Evolutionary conservation across 2,113 vertebrate genomes (phyloP).

Genomic region (Psilopsiagon aymara): DNA sequence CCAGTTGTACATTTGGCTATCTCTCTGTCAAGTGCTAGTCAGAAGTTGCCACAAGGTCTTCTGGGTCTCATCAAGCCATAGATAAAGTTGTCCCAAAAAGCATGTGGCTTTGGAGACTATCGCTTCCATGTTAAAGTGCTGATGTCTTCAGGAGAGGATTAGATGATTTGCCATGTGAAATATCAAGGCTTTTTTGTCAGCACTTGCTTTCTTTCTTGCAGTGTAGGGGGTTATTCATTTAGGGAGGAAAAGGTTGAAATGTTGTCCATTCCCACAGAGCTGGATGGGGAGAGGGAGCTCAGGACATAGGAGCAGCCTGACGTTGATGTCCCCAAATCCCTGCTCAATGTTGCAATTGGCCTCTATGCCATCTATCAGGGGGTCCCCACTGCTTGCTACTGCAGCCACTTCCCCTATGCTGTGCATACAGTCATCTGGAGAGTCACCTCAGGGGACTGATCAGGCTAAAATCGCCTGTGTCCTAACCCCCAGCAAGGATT

Average conservation of each 20-base stretch:
- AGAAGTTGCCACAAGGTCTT: background rate
- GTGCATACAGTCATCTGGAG: background rate
- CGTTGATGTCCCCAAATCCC: fast-evolving
- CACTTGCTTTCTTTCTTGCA: background rate
- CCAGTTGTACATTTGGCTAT: background rate
- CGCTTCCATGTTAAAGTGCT: background rate
- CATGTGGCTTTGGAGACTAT: background rate
- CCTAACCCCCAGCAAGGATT: background rate
- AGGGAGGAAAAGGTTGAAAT: background rate
- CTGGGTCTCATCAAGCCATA: background rate
- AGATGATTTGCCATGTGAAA: background rate
- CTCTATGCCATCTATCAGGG: background rate
- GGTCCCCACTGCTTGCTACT: background rate
- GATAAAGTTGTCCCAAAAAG: background rate
- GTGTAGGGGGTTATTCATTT: background rate
- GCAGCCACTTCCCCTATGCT: background rate
- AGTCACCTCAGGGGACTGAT: background rate
- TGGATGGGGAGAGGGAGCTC: background rate
- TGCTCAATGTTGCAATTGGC: no score
- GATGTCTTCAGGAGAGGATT: background rate
- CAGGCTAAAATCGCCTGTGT: fast-evolving
- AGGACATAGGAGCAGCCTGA: background rate
- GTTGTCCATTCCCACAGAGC: background rate
- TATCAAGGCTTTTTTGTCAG: background rate
- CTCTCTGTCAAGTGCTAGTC: background rate